phyloP scores from a whole-genome alignment of 2,113 vertebrate genomes.

The Lonchura striata region DNA sequence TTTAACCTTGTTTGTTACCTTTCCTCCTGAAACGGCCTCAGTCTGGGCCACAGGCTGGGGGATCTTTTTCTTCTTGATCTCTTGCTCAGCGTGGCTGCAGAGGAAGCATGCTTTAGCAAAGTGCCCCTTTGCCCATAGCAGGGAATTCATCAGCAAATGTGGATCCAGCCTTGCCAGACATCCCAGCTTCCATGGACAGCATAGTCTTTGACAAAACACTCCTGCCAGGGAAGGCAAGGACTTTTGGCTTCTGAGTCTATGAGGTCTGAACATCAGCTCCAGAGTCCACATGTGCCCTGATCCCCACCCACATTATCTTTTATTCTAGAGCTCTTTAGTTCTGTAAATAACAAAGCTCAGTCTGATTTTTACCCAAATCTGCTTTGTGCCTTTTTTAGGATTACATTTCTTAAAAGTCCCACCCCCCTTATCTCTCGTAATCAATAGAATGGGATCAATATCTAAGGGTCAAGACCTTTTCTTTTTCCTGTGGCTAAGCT shows the following conservation, averaged over 20 bases:
- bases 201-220: background rate
- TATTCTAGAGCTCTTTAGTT: background rate
- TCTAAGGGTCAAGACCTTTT: constrained; percentile 44
- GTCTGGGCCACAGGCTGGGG: background rate
- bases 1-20: background rate
- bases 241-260: background rate
- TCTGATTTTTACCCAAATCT: background rate
- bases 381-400: background rate
- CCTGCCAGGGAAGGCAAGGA: background rate
- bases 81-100: background rate
- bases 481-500: constrained; percentile 43
- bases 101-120: background rate
- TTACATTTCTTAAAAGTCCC: background rate
- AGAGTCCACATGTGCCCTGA: background rate
- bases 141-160: background rate
- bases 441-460: constrained; percentile 48
- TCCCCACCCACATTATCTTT: background rate
- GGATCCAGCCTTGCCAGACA: background rate
- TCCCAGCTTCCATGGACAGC: background rate
- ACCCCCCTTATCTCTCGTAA: constrained; percentile 5
- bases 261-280: background rate
- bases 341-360: background rate
- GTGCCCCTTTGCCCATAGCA: background rate
- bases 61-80: background rate
- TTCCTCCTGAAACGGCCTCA: background rate